phyloP scores from a whole-genome alignment of 1,140 invertebrate species.

The Oryzaephilus surinamensis region DNA sequence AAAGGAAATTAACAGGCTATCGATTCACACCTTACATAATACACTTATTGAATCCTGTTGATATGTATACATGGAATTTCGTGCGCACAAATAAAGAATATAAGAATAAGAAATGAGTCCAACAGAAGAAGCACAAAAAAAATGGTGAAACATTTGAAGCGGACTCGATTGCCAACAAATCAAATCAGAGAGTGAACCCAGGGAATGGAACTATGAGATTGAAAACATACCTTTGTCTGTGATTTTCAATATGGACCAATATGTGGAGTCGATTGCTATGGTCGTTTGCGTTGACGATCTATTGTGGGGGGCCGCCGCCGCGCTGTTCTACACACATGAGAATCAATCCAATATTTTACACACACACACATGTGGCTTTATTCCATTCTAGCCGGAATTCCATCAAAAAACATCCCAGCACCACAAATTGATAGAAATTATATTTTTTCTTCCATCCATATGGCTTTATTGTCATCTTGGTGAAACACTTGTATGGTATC shows the following conservation, averaged over 20 bases:
- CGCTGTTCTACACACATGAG: constrained; percentile 5
- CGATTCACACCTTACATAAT: constrained; percentile 1
- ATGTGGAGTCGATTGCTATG: constrained; percentile 16
- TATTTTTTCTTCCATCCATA: no score
- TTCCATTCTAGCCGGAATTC: constrained; percentile 13
- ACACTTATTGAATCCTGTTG: not conserved
- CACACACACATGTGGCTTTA: constrained; percentile 13
- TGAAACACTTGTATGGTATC: no score
- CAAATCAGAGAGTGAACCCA: constrained; percentile 13
- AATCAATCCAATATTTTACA: constrained; percentile 21
- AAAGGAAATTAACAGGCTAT: constrained; percentile 8
- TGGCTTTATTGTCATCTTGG: no score
- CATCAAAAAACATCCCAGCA: no score
- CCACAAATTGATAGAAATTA: constrained; percentile 14
- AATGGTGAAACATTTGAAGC: constrained; percentile 16
- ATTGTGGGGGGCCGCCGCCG: constrained; percentile 12
- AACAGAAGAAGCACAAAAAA: no score
- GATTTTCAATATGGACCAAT: constrained; percentile 19
- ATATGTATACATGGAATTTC: constrained; percentile 7
- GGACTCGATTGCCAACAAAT: constrained; percentile 23
- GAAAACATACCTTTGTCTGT: constrained; percentile 23
- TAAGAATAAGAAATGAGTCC: no score
- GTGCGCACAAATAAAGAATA: constrained; percentile 14
- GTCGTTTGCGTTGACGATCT: constrained; percentile 18
- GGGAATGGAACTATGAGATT: constrained; percentile 13